These are phyloP conservation scores for Meteorus sp. DNA, from an alignment of 1,140 invertebrate species.

Conservation along the genomic window DNA sequence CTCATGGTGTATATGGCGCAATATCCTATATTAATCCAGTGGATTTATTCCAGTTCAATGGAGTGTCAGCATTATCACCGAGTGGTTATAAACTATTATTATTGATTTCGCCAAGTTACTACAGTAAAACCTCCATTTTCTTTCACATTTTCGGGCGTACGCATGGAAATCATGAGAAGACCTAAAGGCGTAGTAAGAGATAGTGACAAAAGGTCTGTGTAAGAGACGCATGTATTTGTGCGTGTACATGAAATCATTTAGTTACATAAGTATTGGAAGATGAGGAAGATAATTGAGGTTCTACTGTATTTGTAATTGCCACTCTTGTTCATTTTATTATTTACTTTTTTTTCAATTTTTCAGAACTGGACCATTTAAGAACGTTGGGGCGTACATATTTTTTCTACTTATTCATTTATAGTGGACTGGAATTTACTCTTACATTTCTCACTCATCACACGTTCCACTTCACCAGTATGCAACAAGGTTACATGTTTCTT, in stretches of 20 bases:
- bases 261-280: too few species aligned
- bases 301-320: too few species aligned
- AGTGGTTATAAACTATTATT: constrained; percentile 36
- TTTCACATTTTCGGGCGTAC: too few species aligned
- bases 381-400: constrained; percentile 88
- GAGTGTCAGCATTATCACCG: constrained; percentile 38
- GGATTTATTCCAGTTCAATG: constrained; percentile 65
- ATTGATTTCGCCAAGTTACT: too few species aligned
- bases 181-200: background rate
- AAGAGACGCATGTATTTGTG: too few species aligned
- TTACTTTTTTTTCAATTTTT: constrained; percentile 44
- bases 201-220: too few species aligned
- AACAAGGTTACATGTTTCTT: constrained; percentile 98
- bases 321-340: too few species aligned
- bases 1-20: constrained; percentile 70
- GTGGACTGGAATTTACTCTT: constrained; percentile 95
- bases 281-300: too few species aligned
- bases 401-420: constrained; percentile 94
- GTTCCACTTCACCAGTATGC: constrained; percentile 90
- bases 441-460: constrained; percentile 95
- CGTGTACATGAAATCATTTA: too few species aligned
- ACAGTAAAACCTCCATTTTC: too few species aligned
- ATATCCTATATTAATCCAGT: constrained; percentile 74
- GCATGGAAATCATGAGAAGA: background rate
- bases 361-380: constrained; percentile 69